Conservation (phyloP, 2,888 invertebrate species). For the Synergus umbraculus region DNA sequence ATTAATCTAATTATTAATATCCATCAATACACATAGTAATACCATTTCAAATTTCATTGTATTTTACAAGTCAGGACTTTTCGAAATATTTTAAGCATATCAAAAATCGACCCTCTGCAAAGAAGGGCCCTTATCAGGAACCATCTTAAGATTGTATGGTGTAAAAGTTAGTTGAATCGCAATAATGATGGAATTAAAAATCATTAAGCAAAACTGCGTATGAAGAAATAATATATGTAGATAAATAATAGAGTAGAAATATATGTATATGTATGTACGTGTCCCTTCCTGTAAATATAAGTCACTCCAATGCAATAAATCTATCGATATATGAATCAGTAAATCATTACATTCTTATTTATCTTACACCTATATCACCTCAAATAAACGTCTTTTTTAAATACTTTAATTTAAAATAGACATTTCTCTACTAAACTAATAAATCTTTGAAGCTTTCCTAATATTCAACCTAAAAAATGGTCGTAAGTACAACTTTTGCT, state of each 20-base stretch:
- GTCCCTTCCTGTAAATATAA: slow-evolving; percentile 75
- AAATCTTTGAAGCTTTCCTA: not conserved
- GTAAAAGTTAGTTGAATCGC: slow-evolving; percentile 59
- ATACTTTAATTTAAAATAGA: not conserved
- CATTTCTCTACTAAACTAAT: not conserved
- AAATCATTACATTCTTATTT: slow-evolving; percentile 36
- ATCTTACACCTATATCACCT: not conserved
- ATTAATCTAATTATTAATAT: slow-evolving; percentile 10
- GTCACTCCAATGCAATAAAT: slow-evolving; percentile 76
- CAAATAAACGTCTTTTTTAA: too few species aligned
- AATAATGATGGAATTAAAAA: slow-evolving; percentile 54
- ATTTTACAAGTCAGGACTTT: not conserved
- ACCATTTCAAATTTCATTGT: not conserved
- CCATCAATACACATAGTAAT: not conserved
- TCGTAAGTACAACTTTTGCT: not conserved
- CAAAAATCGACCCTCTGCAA: slow-evolving; percentile 47
- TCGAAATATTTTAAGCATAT: not conserved
- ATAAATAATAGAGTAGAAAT: slow-evolving; percentile 71
- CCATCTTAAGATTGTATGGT: slow-evolving; percentile 60
- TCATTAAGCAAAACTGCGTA: slow-evolving; percentile 53
- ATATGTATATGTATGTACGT: slow-evolving; percentile 74
- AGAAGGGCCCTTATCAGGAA: slow-evolving; percentile 65
- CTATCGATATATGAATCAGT: slow-evolving; percentile 62
- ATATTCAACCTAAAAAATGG: not conserved
- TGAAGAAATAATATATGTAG: slow-evolving; percentile 71